These are phyloP conservation scores for Pteropus alecto DNA, from an alignment of 2,113 vertebrate genomes.

Conservation along the genomic window DNA sequence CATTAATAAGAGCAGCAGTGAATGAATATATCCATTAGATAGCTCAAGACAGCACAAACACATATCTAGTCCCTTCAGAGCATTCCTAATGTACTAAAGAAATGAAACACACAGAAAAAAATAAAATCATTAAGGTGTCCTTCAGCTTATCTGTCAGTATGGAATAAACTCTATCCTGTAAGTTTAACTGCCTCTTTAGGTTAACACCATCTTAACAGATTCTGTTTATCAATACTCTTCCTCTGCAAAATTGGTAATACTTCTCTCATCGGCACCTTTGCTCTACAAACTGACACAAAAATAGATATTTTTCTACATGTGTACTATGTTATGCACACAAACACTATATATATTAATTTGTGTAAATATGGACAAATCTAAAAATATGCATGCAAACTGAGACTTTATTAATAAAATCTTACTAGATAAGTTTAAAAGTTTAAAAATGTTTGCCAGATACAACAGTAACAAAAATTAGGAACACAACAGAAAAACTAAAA, in stretches of 20 bases:
- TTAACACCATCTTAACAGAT: not conserved
- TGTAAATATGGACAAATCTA: not conserved
- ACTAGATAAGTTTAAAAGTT: not conserved
- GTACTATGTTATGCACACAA: not conserved
- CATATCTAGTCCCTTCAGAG: not conserved
- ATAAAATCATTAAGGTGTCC: not conserved
- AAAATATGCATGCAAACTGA: not conserved
- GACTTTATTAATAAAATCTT: constrained; percentile 6
- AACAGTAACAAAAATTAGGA: not conserved
- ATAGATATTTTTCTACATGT: not conserved
- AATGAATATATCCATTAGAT: not conserved
- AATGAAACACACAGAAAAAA: not conserved
- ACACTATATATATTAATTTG: not conserved
- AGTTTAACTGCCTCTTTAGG: not conserved
- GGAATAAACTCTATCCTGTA: not conserved
- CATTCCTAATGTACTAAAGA: not conserved
- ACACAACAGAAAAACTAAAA: not conserved
- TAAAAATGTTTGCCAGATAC: not conserved
- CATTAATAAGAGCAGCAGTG: not conserved
- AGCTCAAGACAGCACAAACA: not conserved
- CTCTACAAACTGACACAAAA: constrained; percentile 1
- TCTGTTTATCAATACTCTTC: not conserved
- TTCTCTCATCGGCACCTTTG: not conserved
- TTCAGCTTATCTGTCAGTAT: not conserved
- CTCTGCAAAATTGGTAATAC: not conserved